Conservation (phyloP, 92 coral and sea anemone species). For the Parazoanthus swiftii region DNA sequence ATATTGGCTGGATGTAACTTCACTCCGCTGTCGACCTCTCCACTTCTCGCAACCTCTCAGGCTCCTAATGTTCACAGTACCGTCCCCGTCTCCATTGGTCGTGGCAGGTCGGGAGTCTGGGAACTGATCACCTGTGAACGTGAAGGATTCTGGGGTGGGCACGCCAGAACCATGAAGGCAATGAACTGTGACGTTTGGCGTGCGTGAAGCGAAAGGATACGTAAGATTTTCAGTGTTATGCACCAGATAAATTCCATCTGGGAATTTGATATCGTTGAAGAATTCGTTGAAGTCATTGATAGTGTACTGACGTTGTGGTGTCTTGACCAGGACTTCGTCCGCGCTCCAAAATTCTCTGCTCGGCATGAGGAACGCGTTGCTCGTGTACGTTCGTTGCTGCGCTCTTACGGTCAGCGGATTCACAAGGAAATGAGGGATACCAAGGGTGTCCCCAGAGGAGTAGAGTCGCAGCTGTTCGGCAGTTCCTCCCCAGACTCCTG, state of each 20-base stretch:
- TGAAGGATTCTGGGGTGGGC: slow-evolving; percentile 62
- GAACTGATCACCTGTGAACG: slow-evolving; percentile 67
- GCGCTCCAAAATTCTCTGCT: slow-evolving; percentile 79
- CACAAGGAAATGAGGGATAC: slow-evolving; percentile 60
- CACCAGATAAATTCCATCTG: slow-evolving; percentile 60
- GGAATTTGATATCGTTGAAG: slow-evolving; percentile 69
- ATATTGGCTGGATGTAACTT: slow-evolving; percentile 51
- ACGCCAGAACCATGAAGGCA: slow-evolving; percentile 72
- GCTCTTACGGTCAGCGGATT: slow-evolving; percentile 74
- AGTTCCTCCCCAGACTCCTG: slow-evolving; percentile 89
- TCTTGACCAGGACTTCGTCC: slow-evolving; percentile 69
- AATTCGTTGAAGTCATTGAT: slow-evolving; percentile 62
- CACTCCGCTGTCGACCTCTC: slow-evolving; percentile 57
- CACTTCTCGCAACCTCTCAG: slow-evolving; percentile 70
- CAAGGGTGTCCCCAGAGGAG: slow-evolving; percentile 77
- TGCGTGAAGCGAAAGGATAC: slow-evolving; percentile 58
- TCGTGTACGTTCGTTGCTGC: slow-evolving; percentile 71
- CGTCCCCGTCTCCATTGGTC: slow-evolving; percentile 76
- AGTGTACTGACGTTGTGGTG: slow-evolving; percentile 71
- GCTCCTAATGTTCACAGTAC: slow-evolving; percentile 74
- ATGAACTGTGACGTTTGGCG: slow-evolving; percentile 72
- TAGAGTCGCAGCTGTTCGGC: slow-evolving; percentile 61
- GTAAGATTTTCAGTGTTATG: slow-evolving; percentile 57
- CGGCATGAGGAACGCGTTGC: slow-evolving; percentile 75
- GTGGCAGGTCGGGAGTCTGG: slow-evolving; percentile 70